These are phyloP conservation scores for Egretta garzetta DNA, from an alignment of 2,113 vertebrate species.

Conservation along the genomic window DNA sequence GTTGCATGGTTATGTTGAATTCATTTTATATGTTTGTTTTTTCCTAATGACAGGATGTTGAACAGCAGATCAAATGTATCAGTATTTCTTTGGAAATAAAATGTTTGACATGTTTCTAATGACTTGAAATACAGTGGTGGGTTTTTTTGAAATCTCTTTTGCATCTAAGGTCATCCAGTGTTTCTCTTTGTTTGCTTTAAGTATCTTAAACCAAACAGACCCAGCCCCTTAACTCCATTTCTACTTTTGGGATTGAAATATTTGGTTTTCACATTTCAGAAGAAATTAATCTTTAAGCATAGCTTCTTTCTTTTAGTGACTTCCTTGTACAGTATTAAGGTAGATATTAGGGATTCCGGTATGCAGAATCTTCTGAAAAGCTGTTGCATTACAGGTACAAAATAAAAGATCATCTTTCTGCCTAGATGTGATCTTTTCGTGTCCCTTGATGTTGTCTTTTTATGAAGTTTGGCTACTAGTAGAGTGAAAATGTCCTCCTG, in stretches of 20 bases:
- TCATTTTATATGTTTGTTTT: background rate
- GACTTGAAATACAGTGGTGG: background rate
- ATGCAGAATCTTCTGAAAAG: background rate
- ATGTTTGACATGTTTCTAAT: background rate
- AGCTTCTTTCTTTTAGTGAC: background rate
- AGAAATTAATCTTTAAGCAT: background rate
- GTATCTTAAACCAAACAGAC: background rate
- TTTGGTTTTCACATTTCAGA: background rate
- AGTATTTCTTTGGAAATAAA: background rate
- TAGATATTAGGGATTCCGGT: background rate
- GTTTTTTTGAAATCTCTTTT: background rate
- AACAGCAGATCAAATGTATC: background rate
- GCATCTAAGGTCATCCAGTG: background rate
- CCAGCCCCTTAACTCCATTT: background rate
- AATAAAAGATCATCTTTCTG: background rate
- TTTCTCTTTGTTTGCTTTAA: background rate
- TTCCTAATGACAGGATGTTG: background rate
- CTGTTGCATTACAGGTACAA: background rate
- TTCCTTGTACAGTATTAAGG: background rate
- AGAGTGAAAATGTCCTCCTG: background rate
- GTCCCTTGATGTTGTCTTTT: background rate
- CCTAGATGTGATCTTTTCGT: background rate
- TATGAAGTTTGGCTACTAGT: background rate
- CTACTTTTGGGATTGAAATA: background rate
- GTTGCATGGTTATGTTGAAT: background rate